Base-by-base conservation (phyloP, 2,888 invertebrate species). In the Rhimphoctona megacephalus region DNA sequence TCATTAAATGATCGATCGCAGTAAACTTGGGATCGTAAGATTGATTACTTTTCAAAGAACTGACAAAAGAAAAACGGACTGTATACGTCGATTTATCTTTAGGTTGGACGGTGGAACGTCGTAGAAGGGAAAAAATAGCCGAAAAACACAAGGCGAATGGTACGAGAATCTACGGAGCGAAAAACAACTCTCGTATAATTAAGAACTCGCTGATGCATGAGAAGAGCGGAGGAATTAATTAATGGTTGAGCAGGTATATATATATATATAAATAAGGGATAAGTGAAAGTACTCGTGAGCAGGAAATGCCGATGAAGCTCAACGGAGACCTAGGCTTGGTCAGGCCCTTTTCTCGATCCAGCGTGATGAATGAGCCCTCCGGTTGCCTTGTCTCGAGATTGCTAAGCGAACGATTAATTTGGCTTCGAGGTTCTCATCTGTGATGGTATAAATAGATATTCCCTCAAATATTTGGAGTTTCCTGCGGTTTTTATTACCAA, bases 321-420 rank as follows among this genome's bases (percentile, higher is more conserved):
- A 49, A 52, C 39, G n/a, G 36, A 36, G 30, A 43, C 66, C 57
- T 54, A 43, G 6, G 5, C 39, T 17, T 7, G 57, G 33, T 78
- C 69, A 66, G 73, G 78, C 87, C 79, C 33, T 66, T 33, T 61
- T 49, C 66, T 84, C 25, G 52, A 70, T 80, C 66, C 64, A 57
- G 54, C 82, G 84, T 90, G 90, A 91, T 90, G 88, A 88, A 91
- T 88, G 90, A 90, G 88, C 87, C 73, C 85, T 87, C 88, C 87
- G 85, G 84, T 74, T 87, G 76, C 81, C 89, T 49, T 85, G 82
- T 89, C 87, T 83, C 80, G 67, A 74, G 64, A 69, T 22, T 69
- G 69, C 70, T 76, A 43, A 76, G 74, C 86, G 83, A 88, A 86
- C 87, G 87, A 91, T 90, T 90, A 90, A 91, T 91, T 91, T 85